Evolutionary conservation across 2,888 invertebrate species (phyloP).

Genomic region (Panopea generosa): DNA sequence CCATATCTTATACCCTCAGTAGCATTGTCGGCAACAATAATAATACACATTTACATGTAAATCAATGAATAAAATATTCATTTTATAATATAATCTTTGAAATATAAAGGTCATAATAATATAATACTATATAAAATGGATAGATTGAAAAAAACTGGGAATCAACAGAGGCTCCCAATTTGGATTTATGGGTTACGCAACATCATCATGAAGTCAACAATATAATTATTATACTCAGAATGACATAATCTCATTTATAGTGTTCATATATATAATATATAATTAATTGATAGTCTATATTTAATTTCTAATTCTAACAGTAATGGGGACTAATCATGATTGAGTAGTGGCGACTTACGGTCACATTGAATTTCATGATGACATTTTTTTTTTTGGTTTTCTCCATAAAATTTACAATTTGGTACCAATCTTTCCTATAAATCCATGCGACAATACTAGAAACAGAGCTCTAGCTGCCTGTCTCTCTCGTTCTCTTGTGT

Average conservation of each 20-base stretch:
- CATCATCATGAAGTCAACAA: neutral
- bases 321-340: neutral
- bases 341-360: too few species aligned
- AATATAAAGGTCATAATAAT: constrained; percentile 32
- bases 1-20: neutral
- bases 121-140: constrained; percentile 39
- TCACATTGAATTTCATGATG: too few species aligned
- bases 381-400: too few species aligned
- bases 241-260: constrained; percentile 6
- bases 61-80: constrained; percentile 45
- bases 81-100: constrained; percentile 37
- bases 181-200: neutral
- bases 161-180: neutral
- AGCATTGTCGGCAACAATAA: too few species aligned
- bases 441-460: too few species aligned
- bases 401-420: too few species aligned
- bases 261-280: neutral
- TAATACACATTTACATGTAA: constrained; percentile 1
- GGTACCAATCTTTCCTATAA: too few species aligned
- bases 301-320: neutral
- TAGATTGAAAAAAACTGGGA: constrained; percentile 17
- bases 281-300: neutral
- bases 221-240: neutral
- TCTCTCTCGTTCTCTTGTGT: too few species aligned
- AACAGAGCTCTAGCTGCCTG: too few species aligned